A percentile compares a stretch with the other conserved stretches of the same genome.
phyloP scores from a whole-genome alignment of 2,888 invertebrate species.

The Pelosia muscerda region DNA sequence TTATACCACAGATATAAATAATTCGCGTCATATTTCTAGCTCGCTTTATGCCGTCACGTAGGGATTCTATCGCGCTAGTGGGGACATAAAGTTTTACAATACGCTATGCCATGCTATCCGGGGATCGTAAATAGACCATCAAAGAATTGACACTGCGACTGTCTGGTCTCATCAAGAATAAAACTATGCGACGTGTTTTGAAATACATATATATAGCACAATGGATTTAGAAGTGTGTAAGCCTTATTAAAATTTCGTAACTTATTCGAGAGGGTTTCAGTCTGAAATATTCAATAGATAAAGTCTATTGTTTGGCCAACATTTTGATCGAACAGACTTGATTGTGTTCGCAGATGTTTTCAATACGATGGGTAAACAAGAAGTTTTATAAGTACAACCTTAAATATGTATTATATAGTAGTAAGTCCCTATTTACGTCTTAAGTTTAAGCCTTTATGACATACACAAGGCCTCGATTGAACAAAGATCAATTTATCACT shows the following conservation, averaged over 20 bases:
- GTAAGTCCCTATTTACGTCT: neutral
- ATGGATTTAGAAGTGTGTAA: neutral
- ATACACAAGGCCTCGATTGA: neutral
- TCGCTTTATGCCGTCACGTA: conserved; percentile 38
- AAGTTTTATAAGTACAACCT: neutral
- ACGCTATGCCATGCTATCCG: conserved; percentile 33
- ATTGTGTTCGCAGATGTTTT: conserved; percentile 5
- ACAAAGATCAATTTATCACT: neutral
- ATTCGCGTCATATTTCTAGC: conserved; percentile 4
- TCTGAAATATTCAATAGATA: neutral
- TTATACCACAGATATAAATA: conserved; percentile 13
- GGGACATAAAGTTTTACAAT: conserved; percentile 29
- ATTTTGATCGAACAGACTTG: neutral
- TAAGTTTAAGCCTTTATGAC: neutral
- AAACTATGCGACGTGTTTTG: neutral
- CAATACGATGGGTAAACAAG: neutral
- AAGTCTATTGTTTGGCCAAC: neutral
- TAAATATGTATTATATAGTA: neutral
- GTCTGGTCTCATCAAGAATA: conserved; percentile 7
- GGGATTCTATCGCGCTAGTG: conserved; percentile 29
- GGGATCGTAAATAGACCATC: conserved; percentile 46
- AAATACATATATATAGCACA: neutral
- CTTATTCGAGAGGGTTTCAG: neutral
- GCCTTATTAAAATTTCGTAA: neutral
- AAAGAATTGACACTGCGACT: conserved; percentile 24